Evolutionary conservation across 2,113 vertebrate genomes (phyloP).

Genomic region (Oncorhynchus tshawytscha): DNA sequence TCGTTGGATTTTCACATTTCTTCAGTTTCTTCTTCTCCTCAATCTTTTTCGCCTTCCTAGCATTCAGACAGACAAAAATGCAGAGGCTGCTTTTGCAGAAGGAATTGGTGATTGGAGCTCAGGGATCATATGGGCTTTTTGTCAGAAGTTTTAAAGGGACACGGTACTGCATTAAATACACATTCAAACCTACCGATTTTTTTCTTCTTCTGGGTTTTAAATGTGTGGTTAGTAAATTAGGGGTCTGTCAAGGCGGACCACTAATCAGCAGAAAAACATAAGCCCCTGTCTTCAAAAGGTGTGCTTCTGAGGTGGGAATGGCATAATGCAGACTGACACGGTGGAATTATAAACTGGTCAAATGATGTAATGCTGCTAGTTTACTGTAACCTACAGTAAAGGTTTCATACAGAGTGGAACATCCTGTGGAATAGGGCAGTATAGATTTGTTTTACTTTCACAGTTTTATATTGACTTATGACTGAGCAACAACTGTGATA

Average conservation of each 20-base stretch:
- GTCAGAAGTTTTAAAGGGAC: slow-evolving; percentile 87
- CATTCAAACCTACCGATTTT: slow-evolving; percentile 35
- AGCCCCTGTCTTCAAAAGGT: not conserved
- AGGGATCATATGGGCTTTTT: slow-evolving; percentile 86
- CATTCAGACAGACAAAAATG: slow-evolving; percentile 57
- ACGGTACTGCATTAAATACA: slow-evolving; percentile 61
- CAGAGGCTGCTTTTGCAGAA: slow-evolving; percentile 74
- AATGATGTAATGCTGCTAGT: too few species aligned
- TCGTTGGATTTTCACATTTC: slow-evolving; percentile 72
- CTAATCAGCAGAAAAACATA: slow-evolving; percentile 36
- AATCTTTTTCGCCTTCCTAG: slow-evolving; percentile 31
- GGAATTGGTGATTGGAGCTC: slow-evolving; percentile 86
- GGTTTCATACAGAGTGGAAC: too few species aligned
- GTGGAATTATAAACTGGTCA: too few species aligned
- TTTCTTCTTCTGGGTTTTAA: not conserved
- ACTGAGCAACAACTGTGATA: too few species aligned
- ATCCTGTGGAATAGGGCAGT: too few species aligned
- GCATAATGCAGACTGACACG: not conserved
- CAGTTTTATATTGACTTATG: too few species aligned
- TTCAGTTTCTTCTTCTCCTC: slow-evolving; percentile 55
- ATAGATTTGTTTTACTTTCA: too few species aligned
- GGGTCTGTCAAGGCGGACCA: not conserved
- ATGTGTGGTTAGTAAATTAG: not conserved
- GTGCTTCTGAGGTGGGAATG: slow-evolving; percentile 26
- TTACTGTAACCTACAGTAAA: too few species aligned